Base-by-base conservation (phyloP, 1,140 invertebrate species). In the Leptinotarsa lineolata region DNA sequence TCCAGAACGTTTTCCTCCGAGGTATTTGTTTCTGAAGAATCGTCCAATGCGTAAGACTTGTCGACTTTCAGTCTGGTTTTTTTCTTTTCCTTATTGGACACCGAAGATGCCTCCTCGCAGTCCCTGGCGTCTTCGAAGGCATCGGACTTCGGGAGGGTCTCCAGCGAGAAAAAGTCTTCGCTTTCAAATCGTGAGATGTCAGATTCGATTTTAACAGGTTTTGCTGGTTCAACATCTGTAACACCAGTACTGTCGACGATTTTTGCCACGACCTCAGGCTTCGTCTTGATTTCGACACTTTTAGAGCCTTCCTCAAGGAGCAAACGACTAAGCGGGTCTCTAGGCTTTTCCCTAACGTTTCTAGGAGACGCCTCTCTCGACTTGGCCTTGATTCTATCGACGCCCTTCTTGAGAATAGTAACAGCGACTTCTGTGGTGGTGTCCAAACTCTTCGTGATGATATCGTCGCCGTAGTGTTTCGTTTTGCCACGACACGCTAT, bases 381-480 rank as follows among this genome's bases (percentile, higher is more conserved):
- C 54, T 58, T 70, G n/a, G 16, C 20, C 24, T 60, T 46, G 20
- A 20, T 16, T 61, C 4, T 44, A 30, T 70, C 69, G 4, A 22
- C 16, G 18, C 18, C 21, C 65, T 73, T 75, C 48, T 76, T 68
- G n/a, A 81, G 59, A 13, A 81, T 75, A 58, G 77, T 76, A 15
- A 81, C 80, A 16, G 80, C 78, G 5, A 81, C 80, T 71, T 79
- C 79, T 4, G 80, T 81, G 44, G 72, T 77, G 24, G 69, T 54
- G 39, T 75, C 74, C 12, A 81, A 65, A 74, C 76, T 81, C 70
- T 79, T 79, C 16, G 75, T 80, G 59, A 80, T 71, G 20, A 81
- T 80, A 18, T 79, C 74, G 18, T 78, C 66, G 39, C 21, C 24
- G 65, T 75, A 73, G 64, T 72, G 44, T 72, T 75, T 74, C 48